Evolutionary conservation across 2,797 vertebrate species (phyloP).

Genomic region (Tarsius wallacei): DNA sequence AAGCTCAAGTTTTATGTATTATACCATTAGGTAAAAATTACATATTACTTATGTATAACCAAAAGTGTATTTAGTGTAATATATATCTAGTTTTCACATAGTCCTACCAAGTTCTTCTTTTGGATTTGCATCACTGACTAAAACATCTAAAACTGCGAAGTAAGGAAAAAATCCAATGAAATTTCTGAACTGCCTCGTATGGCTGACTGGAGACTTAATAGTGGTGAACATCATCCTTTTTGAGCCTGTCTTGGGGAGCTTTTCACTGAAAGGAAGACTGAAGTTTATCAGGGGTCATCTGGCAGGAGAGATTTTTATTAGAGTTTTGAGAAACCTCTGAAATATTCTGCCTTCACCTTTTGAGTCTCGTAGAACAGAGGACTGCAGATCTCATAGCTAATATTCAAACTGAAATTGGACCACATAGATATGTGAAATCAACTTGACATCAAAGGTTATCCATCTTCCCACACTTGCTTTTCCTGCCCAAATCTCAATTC

Average conservation of each 20-base stretch:
- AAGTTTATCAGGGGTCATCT: constrained; percentile 81
- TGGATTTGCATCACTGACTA: constrained; percentile 73
- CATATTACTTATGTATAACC: not conserved
- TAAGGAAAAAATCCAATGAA: constrained; percentile 34
- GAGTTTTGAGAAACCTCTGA: constrained; percentile 79
- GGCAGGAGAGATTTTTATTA: constrained; percentile 82
- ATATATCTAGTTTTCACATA: constrained; percentile 31
- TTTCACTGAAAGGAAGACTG: constrained; percentile 66
- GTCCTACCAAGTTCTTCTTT: constrained; percentile 62
- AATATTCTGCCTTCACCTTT: constrained; percentile 83
- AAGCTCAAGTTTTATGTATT: constrained; percentile 8
- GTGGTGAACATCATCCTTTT: constrained; percentile 59
- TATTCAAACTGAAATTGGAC: constrained; percentile 81
- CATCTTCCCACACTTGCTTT: constrained; percentile 24
- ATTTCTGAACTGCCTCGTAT: constrained; percentile 66
- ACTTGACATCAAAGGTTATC: constrained; percentile 78
- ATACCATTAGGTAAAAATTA: constrained; percentile 16
- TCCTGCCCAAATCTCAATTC: constrained; percentile 65
- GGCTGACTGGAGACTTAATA: constrained; percentile 69
- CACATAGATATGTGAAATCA: constrained; percentile 73
- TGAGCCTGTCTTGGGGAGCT: constrained; percentile 55
- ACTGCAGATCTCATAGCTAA: constrained; percentile 73
- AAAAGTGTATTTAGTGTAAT: not conserved
- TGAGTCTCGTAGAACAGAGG: constrained; percentile 27
- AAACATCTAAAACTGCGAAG: constrained; percentile 74